A percentile compares a stretch with the other conserved stretches of the same genome.
phyloP scores from a whole-genome alignment of 1,140 invertebrate species.

The Globodera ellingtonae region DNA sequence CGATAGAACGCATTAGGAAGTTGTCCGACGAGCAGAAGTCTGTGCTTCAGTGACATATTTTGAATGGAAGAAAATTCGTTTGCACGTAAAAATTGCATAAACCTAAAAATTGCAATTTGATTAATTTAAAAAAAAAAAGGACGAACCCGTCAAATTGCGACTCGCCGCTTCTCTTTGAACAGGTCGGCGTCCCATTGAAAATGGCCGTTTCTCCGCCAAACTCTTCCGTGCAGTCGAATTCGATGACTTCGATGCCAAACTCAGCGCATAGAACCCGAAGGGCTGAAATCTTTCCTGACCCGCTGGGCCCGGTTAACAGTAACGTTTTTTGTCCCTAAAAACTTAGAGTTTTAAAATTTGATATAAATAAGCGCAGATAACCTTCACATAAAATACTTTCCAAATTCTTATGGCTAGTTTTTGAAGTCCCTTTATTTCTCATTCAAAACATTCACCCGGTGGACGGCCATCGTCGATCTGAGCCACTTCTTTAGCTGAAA shows the following conservation, averaged over 20 bases:
- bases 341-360: no score
- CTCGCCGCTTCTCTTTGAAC: neutral
- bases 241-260: constrained; percentile 42
- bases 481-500: constrained; percentile 42
- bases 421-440: no score
- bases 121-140: neutral
- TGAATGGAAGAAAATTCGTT: constrained; percentile 35
- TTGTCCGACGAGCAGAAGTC: constrained; percentile 39
- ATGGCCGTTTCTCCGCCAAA: neutral
- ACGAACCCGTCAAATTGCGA: neutral
- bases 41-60: constrained; percentile 41
- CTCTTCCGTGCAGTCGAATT: constrained; percentile 38
- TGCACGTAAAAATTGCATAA: constrained; percentile 28
- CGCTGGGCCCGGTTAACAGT: constrained; percentile 37
- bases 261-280: constrained; percentile 42
- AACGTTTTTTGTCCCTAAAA: constrained; percentile 36
- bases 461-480: constrained; percentile 17
- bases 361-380: no score
- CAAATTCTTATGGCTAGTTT: no score
- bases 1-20: constrained; percentile 34
- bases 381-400: no score
- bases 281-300: constrained; percentile 34
- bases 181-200: neutral
- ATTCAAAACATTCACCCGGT: constrained; percentile 1
- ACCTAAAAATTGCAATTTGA: constrained; percentile 8